Evolutionary conservation across 1,140 invertebrate genomes (phyloP), one percentile per base, ranked within the genome.

Genomic region (Macrocentrus cingulum): DNA sequence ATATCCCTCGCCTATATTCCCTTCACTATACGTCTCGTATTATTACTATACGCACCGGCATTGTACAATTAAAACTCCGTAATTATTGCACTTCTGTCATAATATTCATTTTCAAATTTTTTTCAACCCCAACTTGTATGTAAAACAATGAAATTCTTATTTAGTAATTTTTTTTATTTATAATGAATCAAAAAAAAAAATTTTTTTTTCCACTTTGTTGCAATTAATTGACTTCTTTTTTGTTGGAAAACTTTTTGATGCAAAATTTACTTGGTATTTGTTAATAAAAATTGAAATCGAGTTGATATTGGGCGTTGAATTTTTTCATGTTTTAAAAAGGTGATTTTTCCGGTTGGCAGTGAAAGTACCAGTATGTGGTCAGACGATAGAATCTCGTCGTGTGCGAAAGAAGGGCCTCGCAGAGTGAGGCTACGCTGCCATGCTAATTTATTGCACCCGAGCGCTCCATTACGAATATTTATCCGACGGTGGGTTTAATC

Each of bases 401-500:
- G 36, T n/a, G 3, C 8, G 36, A 8, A 15, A 8, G 36, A 39
- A n/a, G 36, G 15, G 15, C 8, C 11, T 7, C 7, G 13, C 3
- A 39, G 7, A 11, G 4, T 39, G 36, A 15, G 13, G 36, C 13
- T 8, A 3, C 13, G 36, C 36, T 11, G 7, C 15, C 36, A 39
- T 39, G 36, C 36, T 39, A 39, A 39, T 39, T 39, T 39, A 39
- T 39, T 15, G 36, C 36, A 39, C 36, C 36, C 36, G 36, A 39
- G 36, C 36, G 36, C 13, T 39, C 36, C 36, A 39, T 39, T 39
- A 39, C 36, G 36, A 39, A 39, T 39, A 39, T 39, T 39, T 39
- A 39, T 39, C 36, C 36, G 36, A 8, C 8, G 36, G 7, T n/a
- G 36, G 13, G 36, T 39, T 39, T 39, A 39, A 39, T 39, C 36